phyloP scores from a whole-genome alignment of 2,888 invertebrate species.

The Phania funesta region DNA sequence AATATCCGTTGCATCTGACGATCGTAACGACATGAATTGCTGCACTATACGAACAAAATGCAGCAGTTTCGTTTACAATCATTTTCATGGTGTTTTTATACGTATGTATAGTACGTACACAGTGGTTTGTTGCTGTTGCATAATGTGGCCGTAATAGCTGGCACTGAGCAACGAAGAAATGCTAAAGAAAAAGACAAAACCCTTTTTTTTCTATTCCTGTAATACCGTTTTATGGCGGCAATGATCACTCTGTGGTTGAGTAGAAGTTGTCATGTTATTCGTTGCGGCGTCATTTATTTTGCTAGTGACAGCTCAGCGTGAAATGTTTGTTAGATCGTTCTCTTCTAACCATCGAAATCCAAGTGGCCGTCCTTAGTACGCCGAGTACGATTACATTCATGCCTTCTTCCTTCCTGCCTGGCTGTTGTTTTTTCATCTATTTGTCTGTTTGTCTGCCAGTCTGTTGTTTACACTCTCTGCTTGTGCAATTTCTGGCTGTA shows the following conservation, averaged over 20 bases:
- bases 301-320: constrained; percentile 79
- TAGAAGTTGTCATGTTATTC: constrained; percentile 67
- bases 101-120: no score
- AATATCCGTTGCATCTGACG: constrained; percentile 27
- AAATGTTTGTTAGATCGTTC: constrained; percentile 71
- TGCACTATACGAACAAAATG: constrained; percentile 33
- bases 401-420: constrained; percentile 2
- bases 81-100: constrained; percentile 49
- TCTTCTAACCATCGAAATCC: constrained; percentile 39
- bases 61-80: constrained; percentile 47
- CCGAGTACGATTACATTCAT: not conserved
- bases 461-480: not conserved
- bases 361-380: constrained; percentile 21
- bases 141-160: constrained; percentile 12
- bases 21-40: constrained; percentile 41
- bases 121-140: constrained; percentile 41
- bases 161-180: constrained; percentile 4
- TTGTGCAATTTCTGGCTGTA: constrained; percentile 12
- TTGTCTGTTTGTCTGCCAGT: not conserved
- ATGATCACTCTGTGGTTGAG: constrained; percentile 59
- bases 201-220: constrained; percentile 58
- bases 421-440: constrained; percentile 3
- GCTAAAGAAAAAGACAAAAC: constrained; percentile 1
- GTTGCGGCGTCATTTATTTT: constrained; percentile 78
- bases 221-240: constrained; percentile 61